Base-by-base conservation (phyloP, 2,113 vertebrate species). In the Cyphomyrus plagiostoma region DNA sequence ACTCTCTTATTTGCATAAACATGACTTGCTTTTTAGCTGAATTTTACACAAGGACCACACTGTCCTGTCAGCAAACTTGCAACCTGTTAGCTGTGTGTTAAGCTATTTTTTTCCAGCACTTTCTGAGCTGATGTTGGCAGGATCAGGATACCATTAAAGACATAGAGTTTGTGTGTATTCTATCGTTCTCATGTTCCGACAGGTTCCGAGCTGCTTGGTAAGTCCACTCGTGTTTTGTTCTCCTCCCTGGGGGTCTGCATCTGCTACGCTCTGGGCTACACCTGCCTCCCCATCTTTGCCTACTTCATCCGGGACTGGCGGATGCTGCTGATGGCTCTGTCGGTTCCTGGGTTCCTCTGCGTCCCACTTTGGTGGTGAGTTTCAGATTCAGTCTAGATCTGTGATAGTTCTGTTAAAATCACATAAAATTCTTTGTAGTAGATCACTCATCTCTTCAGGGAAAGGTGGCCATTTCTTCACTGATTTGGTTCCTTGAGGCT, bases 281-380 rank as follows among this genome's bases (percentile, higher is more conserved):
- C 88, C 21, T 1, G 87, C 3, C 91, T 93, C 39, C 90, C 91
- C 15, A 56, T 92, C 26, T 90, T 89, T 56, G 92, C 92, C 23
- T 93, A 77, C 45, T 91, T 89, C 50, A 88, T 92, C 66, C 58
- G 91, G 23, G 86, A 62, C 52, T 93, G 92, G 92, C 86, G 90
- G 70, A 66, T n/a, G 13, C 62, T 93, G 86, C 90, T 91, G 39
- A 26, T 92, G 0, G 84, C 46, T 4, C 62, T 92, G 30, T 39
- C 91, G 1, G 0, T 91, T 3, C 80, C 90, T n/a, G 88, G 91
- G 2, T 82, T 91, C 21, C 53, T 92, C 2, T 92, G 89, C 15
- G 45, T 93, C 17, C 91, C 92, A 5, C 53, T 93, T 7, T 93
- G 92, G 92, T 93, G 92, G 92, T 93, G 88, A 89, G 91, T 21